These are phyloP conservation scores for Aquatica leii DNA, from an alignment of 2,888 invertebrate genomes.

Conservation along the genomic window DNA sequence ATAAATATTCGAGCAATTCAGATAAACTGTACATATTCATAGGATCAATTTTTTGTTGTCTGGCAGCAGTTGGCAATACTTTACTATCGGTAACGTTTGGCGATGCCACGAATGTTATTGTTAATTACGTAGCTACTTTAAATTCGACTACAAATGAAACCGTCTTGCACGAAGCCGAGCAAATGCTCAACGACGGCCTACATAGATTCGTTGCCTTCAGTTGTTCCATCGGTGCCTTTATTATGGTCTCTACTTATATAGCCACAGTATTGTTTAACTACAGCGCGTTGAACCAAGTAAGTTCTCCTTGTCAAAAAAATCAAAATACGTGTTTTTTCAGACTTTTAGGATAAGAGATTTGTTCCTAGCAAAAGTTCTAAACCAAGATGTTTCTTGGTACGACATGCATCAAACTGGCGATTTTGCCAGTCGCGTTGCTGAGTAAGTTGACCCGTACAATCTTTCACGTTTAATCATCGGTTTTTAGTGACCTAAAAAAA, in stretches of 20 bases:
- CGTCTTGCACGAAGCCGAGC: conserved; percentile 50
- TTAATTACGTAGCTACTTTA: conserved; percentile 46
- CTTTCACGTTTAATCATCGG: background rate
- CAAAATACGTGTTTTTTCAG: background rate
- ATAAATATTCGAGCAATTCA: conserved; percentile 67
- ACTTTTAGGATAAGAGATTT: background rate
- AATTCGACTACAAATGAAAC: background rate
- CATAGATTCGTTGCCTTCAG: conserved; percentile 69
- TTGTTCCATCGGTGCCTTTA: conserved; percentile 66
- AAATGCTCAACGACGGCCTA: conserved; percentile 63
- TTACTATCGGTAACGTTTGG: conserved; percentile 76
- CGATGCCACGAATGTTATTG: conserved; percentile 69
- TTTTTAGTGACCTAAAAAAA: conserved; percentile 71
- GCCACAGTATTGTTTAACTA: conserved; percentile 75
- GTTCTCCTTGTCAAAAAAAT: background rate
- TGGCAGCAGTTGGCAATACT: conserved; percentile 71
- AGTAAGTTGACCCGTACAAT: conserved; percentile 40
- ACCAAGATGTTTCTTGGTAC: conserved; percentile 14
- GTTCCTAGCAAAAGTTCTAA: conserved; percentile 44
- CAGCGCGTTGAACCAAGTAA: conserved; percentile 74
- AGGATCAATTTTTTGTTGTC: conserved; percentile 66
- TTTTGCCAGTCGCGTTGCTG: conserved; percentile 47
- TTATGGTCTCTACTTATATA: conserved; percentile 70
- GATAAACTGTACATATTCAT: conserved; percentile 63
- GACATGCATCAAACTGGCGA: background rate